A percentile compares a stretch with the other conserved stretches of the same genome.
Conservation (phyloP, 2,797 vertebrate genomes). For the Mormyrops attenuatus region DNA sequence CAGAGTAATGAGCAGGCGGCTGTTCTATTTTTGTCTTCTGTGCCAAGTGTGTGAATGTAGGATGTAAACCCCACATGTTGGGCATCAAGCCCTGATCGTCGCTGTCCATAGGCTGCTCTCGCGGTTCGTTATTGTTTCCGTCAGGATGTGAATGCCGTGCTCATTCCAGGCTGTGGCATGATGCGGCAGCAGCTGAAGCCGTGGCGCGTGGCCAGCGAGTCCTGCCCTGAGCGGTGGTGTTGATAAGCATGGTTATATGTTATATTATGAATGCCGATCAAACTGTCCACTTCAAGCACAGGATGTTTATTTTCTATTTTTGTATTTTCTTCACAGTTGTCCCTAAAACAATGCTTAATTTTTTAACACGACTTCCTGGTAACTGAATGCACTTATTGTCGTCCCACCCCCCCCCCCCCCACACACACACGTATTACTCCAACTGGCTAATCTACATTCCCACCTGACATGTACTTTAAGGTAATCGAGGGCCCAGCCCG, state of each 20-base stretch:
- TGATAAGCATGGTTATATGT: not conserved
- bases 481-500: not conserved
- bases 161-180: not conserved
- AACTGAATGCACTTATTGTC: not conserved
- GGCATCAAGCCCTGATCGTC: too few species aligned
- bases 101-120: not conserved
- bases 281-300: not conserved
- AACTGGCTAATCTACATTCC: not conserved
- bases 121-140: not conserved
- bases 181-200: not conserved
- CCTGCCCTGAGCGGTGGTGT: not conserved
- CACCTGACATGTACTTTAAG: not conserved
- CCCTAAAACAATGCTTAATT: not conserved
- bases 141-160: not conserved
- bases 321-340: not conserved
- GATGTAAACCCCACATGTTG: not conserved
- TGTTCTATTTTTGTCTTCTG: not conserved
- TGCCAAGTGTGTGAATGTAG: not conserved
- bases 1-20: not conserved
- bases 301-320: too few species aligned
- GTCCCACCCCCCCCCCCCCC: not conserved
- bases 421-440: not conserved
- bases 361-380: not conserved
- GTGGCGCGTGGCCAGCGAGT: not conserved
- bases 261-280: not conserved